These are phyloP conservation scores for Periplaneta americana DNA, from an alignment of 1,140 invertebrate species.

Conservation along the genomic window DNA sequence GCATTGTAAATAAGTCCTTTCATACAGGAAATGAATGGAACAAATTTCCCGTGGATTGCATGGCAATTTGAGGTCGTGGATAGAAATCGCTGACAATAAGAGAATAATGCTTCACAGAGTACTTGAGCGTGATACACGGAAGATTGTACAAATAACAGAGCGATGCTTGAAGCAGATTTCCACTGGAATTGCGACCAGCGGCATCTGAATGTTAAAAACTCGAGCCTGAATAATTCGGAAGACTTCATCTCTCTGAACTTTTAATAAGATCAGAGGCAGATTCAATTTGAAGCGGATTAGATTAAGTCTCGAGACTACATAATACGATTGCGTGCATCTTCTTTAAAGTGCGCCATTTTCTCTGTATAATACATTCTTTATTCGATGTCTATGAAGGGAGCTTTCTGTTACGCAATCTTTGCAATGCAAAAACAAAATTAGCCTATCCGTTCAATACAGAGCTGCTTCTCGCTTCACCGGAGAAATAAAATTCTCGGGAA, in stretches of 20 bases:
- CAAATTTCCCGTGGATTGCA: too few species aligned
- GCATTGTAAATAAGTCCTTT: too few species aligned
- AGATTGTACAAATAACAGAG: background rate
- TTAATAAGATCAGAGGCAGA: background rate
- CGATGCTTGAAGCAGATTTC: background rate
- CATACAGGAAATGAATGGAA: too few species aligned
- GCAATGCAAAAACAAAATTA: background rate
- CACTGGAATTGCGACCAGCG: background rate
- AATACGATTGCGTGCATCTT: background rate
- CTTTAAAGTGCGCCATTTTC: background rate
- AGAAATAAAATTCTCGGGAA: background rate
- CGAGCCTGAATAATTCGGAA: background rate
- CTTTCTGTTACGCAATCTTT: background rate
- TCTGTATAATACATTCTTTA: background rate
- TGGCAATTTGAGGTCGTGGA: too few species aligned
- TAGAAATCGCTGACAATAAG: too few species aligned
- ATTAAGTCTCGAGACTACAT: background rate
- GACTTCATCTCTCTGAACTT: background rate
- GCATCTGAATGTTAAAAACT: background rate
- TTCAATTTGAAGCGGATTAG: background rate
- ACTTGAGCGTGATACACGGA: too few species aligned
- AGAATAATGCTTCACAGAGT: too few species aligned
- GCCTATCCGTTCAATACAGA: background rate
- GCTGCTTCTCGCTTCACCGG: background rate
- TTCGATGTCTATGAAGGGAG: background rate